phyloP scores from a whole-genome alignment of 2,888 invertebrate genomes.

The Pachydiplax longipennis region DNA sequence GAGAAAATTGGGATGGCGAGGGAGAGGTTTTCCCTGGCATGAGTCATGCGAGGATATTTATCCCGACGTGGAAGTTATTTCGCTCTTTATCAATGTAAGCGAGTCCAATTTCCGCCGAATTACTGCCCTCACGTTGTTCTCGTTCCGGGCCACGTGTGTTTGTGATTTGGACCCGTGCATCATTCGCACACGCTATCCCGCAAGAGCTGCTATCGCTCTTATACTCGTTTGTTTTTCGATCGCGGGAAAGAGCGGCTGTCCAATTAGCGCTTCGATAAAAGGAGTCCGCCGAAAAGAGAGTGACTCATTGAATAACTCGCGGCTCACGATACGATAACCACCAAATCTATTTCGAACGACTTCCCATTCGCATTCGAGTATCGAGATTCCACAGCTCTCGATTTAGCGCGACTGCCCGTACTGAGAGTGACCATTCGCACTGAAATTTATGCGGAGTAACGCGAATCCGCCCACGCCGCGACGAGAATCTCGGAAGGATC shows the following conservation, averaged over 20 bases:
- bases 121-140: background rate
- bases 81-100: conserved; percentile 12
- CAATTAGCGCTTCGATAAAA: background rate
- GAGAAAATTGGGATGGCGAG: background rate
- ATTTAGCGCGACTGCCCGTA: background rate
- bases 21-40: background rate
- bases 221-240: background rate
- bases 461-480: background rate
- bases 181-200: background rate
- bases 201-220: background rate
- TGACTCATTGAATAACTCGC: background rate
- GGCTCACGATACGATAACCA: background rate
- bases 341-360: background rate
- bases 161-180: background rate
- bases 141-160: background rate
- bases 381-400: background rate
- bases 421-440: background rate
- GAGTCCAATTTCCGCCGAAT: conserved; percentile 41
- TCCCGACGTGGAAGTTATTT: conserved; percentile 12
- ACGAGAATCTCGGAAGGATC: background rate
- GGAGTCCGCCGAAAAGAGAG: background rate
- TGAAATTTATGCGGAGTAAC: background rate
- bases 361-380: background rate
- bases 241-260: background rate
- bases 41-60: conserved; percentile 40